These are phyloP conservation scores for Melinaea marsaeus DNA, from an alignment of 2,888 invertebrate genomes.

Conservation along the genomic window DNA sequence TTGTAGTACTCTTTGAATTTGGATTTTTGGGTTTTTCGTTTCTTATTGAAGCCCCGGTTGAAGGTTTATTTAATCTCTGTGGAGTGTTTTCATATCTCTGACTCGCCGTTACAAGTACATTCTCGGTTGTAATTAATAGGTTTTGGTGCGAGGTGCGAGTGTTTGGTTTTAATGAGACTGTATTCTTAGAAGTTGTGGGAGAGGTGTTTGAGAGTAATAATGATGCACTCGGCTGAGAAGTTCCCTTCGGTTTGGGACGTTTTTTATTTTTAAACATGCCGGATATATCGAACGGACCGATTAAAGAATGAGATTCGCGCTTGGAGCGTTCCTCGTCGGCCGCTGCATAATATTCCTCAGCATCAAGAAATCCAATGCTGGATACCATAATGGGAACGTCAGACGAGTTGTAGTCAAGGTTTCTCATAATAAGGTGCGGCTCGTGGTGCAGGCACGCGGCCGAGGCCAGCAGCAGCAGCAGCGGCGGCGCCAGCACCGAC, in stretches of 20 bases:
- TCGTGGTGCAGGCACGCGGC: slow-evolving; percentile 20
- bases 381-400: slow-evolving; percentile 16
- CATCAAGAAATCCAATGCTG: slow-evolving; percentile 12
- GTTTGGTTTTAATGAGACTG: no score
- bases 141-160: neutral
- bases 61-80: slow-evolving; percentile 3
- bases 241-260: slow-evolving; percentile 32
- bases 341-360: slow-evolving; percentile 24
- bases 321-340: slow-evolving; percentile 30
- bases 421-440: slow-evolving; percentile 6
- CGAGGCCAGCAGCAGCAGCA: slow-evolving; percentile 26
- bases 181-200: slow-evolving; percentile 1
- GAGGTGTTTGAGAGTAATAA: slow-evolving; percentile 36
- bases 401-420: slow-evolving; percentile 7
- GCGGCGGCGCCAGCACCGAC: slow-evolving; percentile 25
- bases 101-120: neutral
- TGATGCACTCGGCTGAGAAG: slow-evolving; percentile 41
- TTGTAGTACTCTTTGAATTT: slow-evolving; percentile 5
- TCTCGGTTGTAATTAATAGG: neutral
- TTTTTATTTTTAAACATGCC: slow-evolving; percentile 53
- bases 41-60: neutral
- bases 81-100: neutral
- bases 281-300: slow-evolving; percentile 60
- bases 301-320: slow-evolving; percentile 52
- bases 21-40: neutral